Evolutionary conservation across 2,797 vertebrate species (phyloP).

Genomic region (Heliangelus exortis): DNA sequence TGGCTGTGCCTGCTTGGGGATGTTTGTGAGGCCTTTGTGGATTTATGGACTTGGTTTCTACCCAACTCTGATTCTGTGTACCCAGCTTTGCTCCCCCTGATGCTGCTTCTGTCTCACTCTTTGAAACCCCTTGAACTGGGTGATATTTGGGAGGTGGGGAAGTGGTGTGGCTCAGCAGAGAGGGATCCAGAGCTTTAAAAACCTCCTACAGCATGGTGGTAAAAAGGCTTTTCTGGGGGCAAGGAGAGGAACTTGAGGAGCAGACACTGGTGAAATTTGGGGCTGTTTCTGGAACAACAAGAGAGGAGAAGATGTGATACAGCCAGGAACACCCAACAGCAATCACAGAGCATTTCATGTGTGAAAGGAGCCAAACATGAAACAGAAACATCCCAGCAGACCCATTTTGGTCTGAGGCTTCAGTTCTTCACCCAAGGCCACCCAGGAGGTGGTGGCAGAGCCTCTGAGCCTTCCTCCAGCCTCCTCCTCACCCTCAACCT

Average conservation of each 20-base stretch:
- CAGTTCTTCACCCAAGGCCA: background rate
- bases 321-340: background rate
- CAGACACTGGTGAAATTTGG: background rate
- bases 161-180: background rate
- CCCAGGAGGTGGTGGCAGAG: rapidly evolving
- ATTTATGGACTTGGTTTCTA: background rate
- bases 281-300: background rate
- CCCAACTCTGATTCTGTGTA: rapidly evolving
- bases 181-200: background rate
- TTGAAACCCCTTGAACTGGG: rapidly evolving
- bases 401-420: rapidly evolving
- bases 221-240: background rate
- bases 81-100: rapidly evolving
- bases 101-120: background rate
- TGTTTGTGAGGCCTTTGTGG: background rate
- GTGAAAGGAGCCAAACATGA: background rate
- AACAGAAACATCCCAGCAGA: background rate
- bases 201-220: rapidly evolving
- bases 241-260: background rate
- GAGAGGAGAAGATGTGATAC: rapidly evolving
- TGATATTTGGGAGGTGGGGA: background rate
- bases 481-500: background rate
- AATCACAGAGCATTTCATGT: background rate
- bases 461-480: background rate
- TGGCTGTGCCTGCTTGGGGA: background rate